These are phyloP conservation scores for Daktulosphaira vitifoliae DNA, from an alignment of 1,140 invertebrate species.

Conservation along the genomic window DNA sequence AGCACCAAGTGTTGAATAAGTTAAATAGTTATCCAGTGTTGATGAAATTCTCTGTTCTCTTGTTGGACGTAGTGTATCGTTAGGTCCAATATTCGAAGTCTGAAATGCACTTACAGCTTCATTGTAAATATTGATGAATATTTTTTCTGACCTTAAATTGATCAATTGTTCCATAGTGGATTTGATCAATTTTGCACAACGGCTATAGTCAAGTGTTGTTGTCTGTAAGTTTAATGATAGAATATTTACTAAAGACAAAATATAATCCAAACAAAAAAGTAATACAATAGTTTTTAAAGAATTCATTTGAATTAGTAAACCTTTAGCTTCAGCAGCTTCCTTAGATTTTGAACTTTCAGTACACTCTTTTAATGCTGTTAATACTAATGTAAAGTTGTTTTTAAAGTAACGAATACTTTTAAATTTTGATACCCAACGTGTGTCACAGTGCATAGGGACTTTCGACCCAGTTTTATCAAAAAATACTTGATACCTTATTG, in stretches of 20 bases:
- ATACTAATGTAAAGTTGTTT: background rate
- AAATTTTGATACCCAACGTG: background rate
- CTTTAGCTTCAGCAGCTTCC: constrained; percentile 5
- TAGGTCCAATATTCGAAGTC: constrained; percentile 11
- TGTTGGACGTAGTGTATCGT: background rate
- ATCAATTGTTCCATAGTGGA: constrained; percentile 15
- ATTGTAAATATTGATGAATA: constrained; percentile 17
- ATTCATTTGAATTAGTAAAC: background rate
- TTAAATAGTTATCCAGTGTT: constrained; percentile 10
- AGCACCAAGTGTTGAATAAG: constrained; percentile 11
- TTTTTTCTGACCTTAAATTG: constrained; percentile 15
- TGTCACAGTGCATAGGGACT: background rate
- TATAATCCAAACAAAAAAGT: constrained; percentile 17
- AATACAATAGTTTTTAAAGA: constrained; percentile 15
- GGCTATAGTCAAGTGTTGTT: constrained; percentile 9
- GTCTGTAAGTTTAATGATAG: constrained; percentile 17
- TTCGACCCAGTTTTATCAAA: too few species aligned
- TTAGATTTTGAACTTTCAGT: constrained; percentile 10
- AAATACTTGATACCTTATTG: too few species aligned
- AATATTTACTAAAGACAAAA: constrained; percentile 12
- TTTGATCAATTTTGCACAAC: constrained; percentile 17
- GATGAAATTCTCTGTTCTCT: constrained; percentile 6
- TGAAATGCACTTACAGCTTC: background rate
- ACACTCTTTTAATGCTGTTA: constrained; percentile 15
- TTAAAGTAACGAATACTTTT: background rate